Evolutionary conservation across 2,797 vertebrate species (phyloP), one percentile per base, ranked within the genome.

Genomic region (Tiaroga cobitis): DNA sequence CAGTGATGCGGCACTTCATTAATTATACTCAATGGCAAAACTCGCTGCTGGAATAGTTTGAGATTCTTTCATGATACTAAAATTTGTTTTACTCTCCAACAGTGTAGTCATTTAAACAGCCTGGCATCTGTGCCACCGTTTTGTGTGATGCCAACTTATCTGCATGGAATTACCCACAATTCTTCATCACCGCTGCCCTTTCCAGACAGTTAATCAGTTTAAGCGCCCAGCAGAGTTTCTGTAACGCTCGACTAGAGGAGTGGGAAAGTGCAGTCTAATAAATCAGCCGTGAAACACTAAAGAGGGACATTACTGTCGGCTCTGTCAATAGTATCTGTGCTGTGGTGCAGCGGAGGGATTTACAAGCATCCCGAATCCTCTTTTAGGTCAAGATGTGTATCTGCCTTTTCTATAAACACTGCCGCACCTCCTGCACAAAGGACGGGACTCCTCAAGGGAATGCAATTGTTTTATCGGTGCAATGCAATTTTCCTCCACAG

Each of bases 361-460:
- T n/a, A 63, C 26, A 56, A 56, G 54, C 54, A 77, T 74, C 86
- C 11, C 65, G 24, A 29, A 43, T 32, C 26, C 63, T 18, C 63
- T 32, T 32, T 29, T 65, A 32, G 63, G 63, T 65, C 63, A 65
- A 41, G 91, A 95, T 91, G 87, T 92, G 73, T 75, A 86, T 80
- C 15, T 87, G 77, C 68, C 41, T 65, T 85, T 70, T 90, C 87
- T 74, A 90, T 43, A 93, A 94, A 95, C 89, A 87, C 46, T 0
- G 6, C 61, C 69, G 89, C 91, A 89, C 90, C 91, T 89, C 72
- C 89, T 85, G 87, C 93, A 93, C 88, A 91, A 94, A 93, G 83
- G 88, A 8, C 68, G 74, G 63, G 85, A 91, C 68, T 79, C 91
- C 88, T 74, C 77, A 2, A 32, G 90, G 88, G 93, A 93, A 88